Evolutionary conservation across 2,797 vertebrate species (phyloP), one percentile per base, ranked within the genome.

Genomic region (Oreonectes daqikongensis): DNA sequence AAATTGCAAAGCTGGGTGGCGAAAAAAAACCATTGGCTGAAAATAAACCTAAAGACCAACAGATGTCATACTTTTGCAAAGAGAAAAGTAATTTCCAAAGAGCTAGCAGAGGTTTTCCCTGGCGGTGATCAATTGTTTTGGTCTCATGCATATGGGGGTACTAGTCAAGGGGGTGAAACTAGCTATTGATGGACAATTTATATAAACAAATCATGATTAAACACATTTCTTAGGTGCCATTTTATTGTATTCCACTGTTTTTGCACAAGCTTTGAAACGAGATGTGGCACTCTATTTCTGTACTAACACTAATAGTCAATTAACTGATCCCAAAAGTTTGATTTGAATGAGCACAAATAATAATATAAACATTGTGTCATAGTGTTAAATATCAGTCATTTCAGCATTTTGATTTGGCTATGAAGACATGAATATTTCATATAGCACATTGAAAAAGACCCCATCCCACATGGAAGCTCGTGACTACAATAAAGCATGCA

Each of bases 161-260:
- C 8, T 35, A 70, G 57, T 77, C 69, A 78, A 74, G 64, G 69
- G 50, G 0, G 57, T n/a, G 30, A 78, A 65, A 10, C 66, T 53
- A 81, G 61, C 68, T 80, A 85, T 69, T 78, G 72, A 75, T 61
- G 86, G 59, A 5, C 85, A 87, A 84, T 87, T 87, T 81, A 85
- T 88, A 81, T 57, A 80, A 79, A 75, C 65, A 74, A 85, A 75
- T 79, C 17, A 77, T 42, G 26, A 28, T 20, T n/a, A n/a, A 10
- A 73, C 84, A 79, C 6, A 59, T 59, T 59, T 7, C 9, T 38
- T 28, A 78, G 15, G 50, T 24, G 28, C 5, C 60, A 61, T 63
- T 73, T 63, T 63, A 44, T 28, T 68, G 48, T 40, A 32, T 68
- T 72, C 75, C 67, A 75, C 72, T 75, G 72, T 26, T 52, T 67